Conservation (phyloP, 2,888 invertebrate genomes). For the Leptinotarsa rubiginosa region DNA sequence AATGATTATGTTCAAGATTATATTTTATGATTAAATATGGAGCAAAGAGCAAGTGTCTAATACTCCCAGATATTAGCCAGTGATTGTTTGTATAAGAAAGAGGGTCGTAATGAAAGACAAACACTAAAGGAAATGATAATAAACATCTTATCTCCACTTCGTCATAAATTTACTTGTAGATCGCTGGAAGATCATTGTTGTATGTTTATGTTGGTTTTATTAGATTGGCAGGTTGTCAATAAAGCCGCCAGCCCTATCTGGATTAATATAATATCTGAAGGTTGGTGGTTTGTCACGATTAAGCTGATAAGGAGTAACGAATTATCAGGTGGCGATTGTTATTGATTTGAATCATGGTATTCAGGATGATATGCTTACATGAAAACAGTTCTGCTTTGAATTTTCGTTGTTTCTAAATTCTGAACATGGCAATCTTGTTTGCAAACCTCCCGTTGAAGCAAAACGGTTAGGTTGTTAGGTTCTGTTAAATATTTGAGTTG, state of each 20-base stretch:
- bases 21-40: slow-evolving; percentile 24
- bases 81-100: slow-evolving; percentile 56
- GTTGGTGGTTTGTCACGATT: neutral
- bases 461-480: too few relatives aligned
- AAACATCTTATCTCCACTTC: slow-evolving; percentile 48
- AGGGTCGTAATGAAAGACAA: slow-evolving; percentile 57
- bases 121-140: slow-evolving; percentile 56
- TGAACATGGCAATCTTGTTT: too few relatives aligned
- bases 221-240: slow-evolving; percentile 12
- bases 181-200: slow-evolving; percentile 20
- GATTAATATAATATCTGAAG: neutral
- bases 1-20: slow-evolving; percentile 7
- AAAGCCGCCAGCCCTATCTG: neutral
- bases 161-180: slow-evolving; percentile 27
- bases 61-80: slow-evolving; percentile 44
- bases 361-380: too few relatives aligned
- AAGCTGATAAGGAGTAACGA: neutral
- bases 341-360: neutral
- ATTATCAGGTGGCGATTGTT: neutral
- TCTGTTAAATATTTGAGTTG: too few relatives aligned
- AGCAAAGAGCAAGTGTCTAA: slow-evolving; percentile 24
- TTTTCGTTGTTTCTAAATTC: too few relatives aligned
- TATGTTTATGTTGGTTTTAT: neutral
- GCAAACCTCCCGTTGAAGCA: too few relatives aligned
- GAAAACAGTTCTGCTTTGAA: too few relatives aligned